Evolutionary conservation across 2,113 vertebrate species (phyloP).

Genomic region (Triplophysa siluroides): DNA sequence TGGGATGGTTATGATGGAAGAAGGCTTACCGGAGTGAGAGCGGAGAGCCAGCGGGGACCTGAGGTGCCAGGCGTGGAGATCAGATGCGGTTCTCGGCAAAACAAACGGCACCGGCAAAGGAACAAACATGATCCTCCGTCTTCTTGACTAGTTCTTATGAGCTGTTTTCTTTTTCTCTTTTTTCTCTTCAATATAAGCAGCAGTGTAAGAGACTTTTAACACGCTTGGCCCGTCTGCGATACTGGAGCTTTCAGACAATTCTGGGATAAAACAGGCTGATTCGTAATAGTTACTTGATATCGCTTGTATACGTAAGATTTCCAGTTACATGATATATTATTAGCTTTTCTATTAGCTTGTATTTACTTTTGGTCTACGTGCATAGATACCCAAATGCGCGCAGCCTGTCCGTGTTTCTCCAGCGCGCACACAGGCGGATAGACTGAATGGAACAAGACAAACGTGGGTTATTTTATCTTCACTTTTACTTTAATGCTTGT

Average conservation of each 20-base stretch:
- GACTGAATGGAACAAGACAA: slow-evolving; percentile 33
- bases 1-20: not conserved
- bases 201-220: slow-evolving; percentile 22
- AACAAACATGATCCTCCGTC: slow-evolving; percentile 77
- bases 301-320: not conserved
- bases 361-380: slow-evolving; percentile 20
- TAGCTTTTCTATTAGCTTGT: not conserved
- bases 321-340: not conserved
- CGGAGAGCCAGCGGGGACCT: slow-evolving; percentile 82
- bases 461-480: not conserved
- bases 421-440: slow-evolving; percentile 54
- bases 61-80: slow-evolving; percentile 83
- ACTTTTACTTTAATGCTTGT: not conserved
- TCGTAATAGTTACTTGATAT: slow-evolving; percentile 1
- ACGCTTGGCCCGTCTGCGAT: slow-evolving; percentile 18
- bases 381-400: slow-evolving; percentile 17
- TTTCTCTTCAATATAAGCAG: slow-evolving; percentile 14
- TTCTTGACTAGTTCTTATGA: slow-evolving; percentile 56
- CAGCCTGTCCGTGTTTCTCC: slow-evolving; percentile 11
- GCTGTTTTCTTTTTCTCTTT: slow-evolving; percentile 47
- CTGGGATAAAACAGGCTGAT: slow-evolving; percentile 13
- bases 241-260: slow-evolving; percentile 37
- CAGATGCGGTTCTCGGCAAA: slow-evolving; percentile 82
- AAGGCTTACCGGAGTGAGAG: slow-evolving; percentile 79
- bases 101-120: slow-evolving; percentile 80